These are phyloP conservation scores for Macaria liturata DNA, from an alignment of 2,888 invertebrate species.

Conservation along the genomic window DNA sequence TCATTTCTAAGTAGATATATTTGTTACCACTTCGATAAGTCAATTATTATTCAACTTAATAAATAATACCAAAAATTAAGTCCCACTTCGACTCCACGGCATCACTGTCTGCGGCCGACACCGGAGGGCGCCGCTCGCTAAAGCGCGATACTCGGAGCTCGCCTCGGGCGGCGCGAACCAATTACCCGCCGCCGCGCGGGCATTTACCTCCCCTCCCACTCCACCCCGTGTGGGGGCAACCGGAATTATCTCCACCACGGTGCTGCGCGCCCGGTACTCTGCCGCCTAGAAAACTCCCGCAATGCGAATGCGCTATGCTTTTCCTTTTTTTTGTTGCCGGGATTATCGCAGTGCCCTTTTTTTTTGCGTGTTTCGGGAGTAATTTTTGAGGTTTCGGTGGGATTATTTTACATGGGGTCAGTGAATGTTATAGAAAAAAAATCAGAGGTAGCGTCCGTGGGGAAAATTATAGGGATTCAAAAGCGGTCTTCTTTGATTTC, in stretches of 20 bases:
- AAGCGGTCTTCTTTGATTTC: too few relatives aligned
- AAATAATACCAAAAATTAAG: conserved; percentile 36
- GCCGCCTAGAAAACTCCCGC: conserved; percentile 75
- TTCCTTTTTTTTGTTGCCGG: conserved; percentile 39
- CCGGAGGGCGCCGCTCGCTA: conserved; percentile 82
- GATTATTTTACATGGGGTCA: too few relatives aligned
- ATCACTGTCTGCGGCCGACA: conserved; percentile 64
- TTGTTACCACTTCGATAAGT: too few relatives aligned
- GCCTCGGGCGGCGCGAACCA: conserved; percentile 83
- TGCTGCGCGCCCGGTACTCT: conserved; percentile 70
- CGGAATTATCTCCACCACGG: conserved; percentile 68
- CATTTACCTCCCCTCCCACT: conserved; percentile 68
- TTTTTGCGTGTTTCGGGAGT: background rate
- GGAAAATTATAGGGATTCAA: too few relatives aligned
- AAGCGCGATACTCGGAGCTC: conserved; percentile 83
- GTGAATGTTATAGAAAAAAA: too few relatives aligned
- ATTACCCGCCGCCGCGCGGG: conserved; percentile 80
- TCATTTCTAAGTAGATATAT: too few relatives aligned
- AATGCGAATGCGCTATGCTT: conserved; percentile 69
- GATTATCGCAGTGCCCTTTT: conserved; percentile 32
- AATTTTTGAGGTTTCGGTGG: conserved; percentile 1
- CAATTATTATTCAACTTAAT: too few relatives aligned
- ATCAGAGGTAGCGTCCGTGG: too few relatives aligned
- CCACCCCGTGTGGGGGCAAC: conserved; percentile 40
- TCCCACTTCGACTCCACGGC: conserved; percentile 50